Conservation (phyloP, 2,113 vertebrate genomes). For the Suricata suricatta region DNA sequence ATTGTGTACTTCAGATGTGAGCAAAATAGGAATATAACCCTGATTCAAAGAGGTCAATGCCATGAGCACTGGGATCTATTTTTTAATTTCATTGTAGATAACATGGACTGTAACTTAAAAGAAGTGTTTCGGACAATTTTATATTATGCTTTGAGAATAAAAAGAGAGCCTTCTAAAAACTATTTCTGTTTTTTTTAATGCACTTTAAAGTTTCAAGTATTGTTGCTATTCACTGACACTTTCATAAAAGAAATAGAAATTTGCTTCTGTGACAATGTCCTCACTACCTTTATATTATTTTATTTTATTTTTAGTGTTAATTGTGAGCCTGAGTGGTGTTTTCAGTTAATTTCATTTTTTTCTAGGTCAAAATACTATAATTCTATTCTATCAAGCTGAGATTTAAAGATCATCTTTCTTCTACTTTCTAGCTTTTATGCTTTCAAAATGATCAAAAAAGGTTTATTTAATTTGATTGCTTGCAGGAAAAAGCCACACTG, state of each 20-base stretch:
- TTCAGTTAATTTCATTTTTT: conserved; percentile 11
- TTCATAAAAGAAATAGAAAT: not conserved
- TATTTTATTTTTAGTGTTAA: not conserved
- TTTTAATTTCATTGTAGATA: conserved; percentile 3
- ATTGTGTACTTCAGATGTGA: not conserved
- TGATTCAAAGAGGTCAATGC: not conserved
- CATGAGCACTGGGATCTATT: not conserved
- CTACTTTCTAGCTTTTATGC: not conserved
- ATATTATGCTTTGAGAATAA: not conserved
- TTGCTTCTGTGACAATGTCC: not conserved
- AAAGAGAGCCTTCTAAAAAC: not conserved
- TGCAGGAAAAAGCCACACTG: conserved; percentile 12
- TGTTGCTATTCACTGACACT: not conserved
- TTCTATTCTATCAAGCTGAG: conserved; percentile 22
- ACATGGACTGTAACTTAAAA: not conserved
- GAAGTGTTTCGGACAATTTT: not conserved
- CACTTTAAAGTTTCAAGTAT: not conserved
- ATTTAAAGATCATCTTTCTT: conserved; percentile 41
- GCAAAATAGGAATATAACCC: not conserved
- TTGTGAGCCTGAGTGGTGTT: not conserved
- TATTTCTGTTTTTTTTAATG: not conserved
- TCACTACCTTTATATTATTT: not conserved
- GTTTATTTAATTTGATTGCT: conserved; percentile 45
- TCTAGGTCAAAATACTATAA: not conserved
- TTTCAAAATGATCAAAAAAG: conserved; percentile 61